Percentiles rank a stretch among this genome's conserved stretches.
Conservation (phyloP, 2,888 invertebrate genomes). For the Drosophila paranaensis region DNA sequence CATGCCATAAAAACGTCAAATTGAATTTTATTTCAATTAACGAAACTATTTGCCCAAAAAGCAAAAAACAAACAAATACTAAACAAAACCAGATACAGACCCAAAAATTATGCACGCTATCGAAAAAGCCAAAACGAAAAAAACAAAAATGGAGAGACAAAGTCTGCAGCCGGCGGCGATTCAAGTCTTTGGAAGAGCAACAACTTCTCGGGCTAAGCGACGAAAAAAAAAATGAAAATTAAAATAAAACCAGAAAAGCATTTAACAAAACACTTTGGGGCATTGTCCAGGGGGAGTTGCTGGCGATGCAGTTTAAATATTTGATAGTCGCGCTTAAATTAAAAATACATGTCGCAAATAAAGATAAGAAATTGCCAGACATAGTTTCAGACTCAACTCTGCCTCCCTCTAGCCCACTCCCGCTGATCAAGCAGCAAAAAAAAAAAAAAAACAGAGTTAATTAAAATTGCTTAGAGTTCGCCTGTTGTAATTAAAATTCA, state of each 20-base stretch:
- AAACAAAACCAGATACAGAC: constrained; percentile 53
- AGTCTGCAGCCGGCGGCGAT: constrained; percentile 35
- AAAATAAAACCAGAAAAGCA: constrained; percentile 33
- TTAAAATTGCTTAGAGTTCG: constrained; percentile 57
- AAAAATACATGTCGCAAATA: constrained; percentile 70
- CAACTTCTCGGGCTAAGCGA: constrained; percentile 16
- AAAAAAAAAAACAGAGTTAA: too few species aligned
- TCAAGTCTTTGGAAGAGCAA: constrained; percentile 36
- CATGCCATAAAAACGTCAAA: constrained; percentile 77
- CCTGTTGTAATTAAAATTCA: constrained; percentile 57
- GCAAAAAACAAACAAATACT: constrained; percentile 22
- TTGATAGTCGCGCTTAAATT: constrained; percentile 67
- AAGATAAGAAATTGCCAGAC: constrained; percentile 64
- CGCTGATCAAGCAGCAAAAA: constrained; percentile 15
- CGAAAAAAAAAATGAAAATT: neutral
- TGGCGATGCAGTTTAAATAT: constrained; percentile 47
- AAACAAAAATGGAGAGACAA: constrained; percentile 7
- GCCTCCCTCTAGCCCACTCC: neutral
- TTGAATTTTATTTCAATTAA: constrained; percentile 79
- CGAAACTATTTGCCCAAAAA: constrained; percentile 69
- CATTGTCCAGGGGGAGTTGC: constrained; percentile 50
- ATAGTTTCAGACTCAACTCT: constrained; percentile 5
- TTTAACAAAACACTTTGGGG: constrained; percentile 59
- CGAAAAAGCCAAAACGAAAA: constrained; percentile 9
- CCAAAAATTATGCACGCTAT: constrained; percentile 64